Conservation (phyloP, 2,888 invertebrate genomes). For the Lamellibrachia columna region DNA sequence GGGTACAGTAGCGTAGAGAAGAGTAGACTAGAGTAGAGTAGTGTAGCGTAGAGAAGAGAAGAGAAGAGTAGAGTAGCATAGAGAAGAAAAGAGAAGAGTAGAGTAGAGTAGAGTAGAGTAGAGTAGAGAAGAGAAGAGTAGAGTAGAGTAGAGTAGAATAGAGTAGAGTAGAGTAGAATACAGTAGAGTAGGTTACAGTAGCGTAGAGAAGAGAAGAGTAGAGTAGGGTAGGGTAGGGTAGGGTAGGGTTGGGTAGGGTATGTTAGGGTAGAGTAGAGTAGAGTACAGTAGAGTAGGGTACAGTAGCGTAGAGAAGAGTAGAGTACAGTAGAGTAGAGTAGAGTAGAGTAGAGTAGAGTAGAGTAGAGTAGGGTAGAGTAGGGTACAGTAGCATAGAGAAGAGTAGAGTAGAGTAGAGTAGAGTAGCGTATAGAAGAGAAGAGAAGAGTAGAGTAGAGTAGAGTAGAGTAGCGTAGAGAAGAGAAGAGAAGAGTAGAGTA, state of each 20-base stretch:
- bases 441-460: conserved; percentile 11
- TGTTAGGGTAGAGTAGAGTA: conserved; percentile 14
- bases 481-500: conserved; percentile 20
- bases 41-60: too few relatives aligned
- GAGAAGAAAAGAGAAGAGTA: neutral
- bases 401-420: neutral
- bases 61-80: too few relatives aligned
- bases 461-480: conserved; percentile 18
- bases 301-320: neutral
- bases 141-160: too few relatives aligned
- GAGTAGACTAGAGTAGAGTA: too few relatives aligned
- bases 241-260: too few relatives aligned
- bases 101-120: too few relatives aligned
- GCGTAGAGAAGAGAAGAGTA: neutral
- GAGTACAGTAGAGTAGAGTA: neutral
- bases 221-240: neutral
- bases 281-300: conserved; percentile 16
- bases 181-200: neutral
- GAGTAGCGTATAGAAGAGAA: too few relatives aligned
- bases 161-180: neutral
- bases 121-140: too few relatives aligned
- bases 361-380: too few relatives aligned
- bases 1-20: neutral
- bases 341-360: too few relatives aligned
- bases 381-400: too few relatives aligned